These are phyloP conservation scores for Cataglyphis albicans DNA, from an alignment of 2,888 invertebrate genomes.

Conservation along the genomic window DNA sequence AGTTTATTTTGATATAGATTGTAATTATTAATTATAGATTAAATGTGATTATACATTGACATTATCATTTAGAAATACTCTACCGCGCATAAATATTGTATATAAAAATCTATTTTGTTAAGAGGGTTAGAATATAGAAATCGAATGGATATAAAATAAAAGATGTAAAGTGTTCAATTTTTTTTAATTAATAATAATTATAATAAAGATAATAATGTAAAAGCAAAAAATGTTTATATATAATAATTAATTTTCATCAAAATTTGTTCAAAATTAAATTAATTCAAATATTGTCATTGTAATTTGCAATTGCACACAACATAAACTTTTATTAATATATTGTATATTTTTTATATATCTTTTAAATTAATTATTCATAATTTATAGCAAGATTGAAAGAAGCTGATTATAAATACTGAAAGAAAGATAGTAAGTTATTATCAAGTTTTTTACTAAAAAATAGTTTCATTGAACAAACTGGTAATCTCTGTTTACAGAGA, in stretches of 20 bases:
- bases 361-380: not conserved
- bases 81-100: not conserved
- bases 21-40: too few species aligned
- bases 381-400: not conserved
- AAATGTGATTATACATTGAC: not conserved
- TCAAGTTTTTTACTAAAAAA: not conserved
- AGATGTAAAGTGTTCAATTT: not conserved
- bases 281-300: not conserved
- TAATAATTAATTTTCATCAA: not conserved
- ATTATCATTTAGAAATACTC: not conserved
- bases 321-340: slow-evolving; percentile 20
- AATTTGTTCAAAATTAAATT: not conserved
- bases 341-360: not conserved
- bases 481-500: not conserved
- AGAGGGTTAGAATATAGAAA: not conserved
- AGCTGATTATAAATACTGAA: not conserved
- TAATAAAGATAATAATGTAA: not conserved
- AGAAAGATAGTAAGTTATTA: slow-evolving; percentile 6
- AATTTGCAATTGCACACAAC: not conserved
- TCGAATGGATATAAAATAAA: not conserved
- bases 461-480: not conserved
- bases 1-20: not conserved
- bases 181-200: not conserved
- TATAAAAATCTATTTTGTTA: not conserved
- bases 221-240: not conserved